Percentiles rank a stretch among this genome's conserved stretches.
These are phyloP conservation scores for Phoxinus dragarum DNA, from an alignment of 2,797 vertebrate species.

Conservation along the genomic window DNA sequence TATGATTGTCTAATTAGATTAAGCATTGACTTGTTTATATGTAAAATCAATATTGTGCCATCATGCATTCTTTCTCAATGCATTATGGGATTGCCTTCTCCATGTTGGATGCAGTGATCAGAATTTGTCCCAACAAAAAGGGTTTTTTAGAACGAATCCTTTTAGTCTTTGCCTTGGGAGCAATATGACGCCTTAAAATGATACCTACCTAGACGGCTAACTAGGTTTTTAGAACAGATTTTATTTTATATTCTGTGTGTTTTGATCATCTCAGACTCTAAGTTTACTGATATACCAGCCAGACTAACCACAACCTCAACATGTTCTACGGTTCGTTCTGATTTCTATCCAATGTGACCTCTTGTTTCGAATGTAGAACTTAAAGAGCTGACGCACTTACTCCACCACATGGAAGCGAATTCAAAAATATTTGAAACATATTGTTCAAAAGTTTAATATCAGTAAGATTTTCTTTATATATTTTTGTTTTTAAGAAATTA, in stretches of 20 bases:
- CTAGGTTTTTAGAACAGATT: neutral
- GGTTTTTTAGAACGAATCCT: neutral
- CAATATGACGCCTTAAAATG: neutral
- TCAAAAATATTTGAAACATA: neutral
- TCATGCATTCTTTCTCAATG: neutral
- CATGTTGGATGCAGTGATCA: neutral
- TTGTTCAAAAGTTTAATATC: neutral
- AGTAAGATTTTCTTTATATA: neutral
- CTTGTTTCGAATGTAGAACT: neutral
- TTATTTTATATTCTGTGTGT: neutral
- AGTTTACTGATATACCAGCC: neutral
- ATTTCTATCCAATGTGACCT: neutral
- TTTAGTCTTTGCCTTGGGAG: neutral
- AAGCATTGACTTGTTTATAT: neutral
- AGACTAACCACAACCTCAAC: slow-evolving; percentile 31
- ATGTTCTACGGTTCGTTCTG: neutral
- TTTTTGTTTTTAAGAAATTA: neutral
- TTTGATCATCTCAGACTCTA: neutral
- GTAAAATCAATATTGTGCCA: neutral
- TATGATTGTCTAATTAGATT: neutral
- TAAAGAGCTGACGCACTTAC: neutral
- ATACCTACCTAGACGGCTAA: neutral
- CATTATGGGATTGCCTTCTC: neutral
- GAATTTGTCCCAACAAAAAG: neutral
- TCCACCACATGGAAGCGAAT: neutral